Evolutionary conservation across 2,113 vertebrate species (phyloP).

Genomic region (Chaetodon auriga): DNA sequence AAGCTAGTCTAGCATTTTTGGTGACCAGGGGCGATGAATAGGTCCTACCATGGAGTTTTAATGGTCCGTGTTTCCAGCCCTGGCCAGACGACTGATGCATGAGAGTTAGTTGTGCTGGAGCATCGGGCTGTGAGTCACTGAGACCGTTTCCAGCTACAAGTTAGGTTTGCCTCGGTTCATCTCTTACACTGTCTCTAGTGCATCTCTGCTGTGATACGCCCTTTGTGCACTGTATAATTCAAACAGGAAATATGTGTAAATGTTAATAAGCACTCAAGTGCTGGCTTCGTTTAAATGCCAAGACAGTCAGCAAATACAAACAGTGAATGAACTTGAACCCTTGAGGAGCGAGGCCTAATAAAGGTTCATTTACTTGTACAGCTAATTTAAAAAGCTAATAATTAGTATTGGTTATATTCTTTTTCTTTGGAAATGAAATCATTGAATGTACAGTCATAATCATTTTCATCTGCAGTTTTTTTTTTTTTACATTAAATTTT

Average conservation of each 20-base stretch:
- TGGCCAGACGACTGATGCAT: constrained; percentile 50
- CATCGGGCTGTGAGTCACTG: constrained; percentile 32
- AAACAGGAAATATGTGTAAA: constrained; percentile 48
- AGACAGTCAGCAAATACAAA: neutral
- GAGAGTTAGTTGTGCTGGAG: constrained; percentile 41
- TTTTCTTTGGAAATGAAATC: neutral
- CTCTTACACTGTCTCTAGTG: constrained; percentile 45
- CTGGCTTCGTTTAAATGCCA: constrained; percentile 31
- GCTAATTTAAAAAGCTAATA: constrained; percentile 2
- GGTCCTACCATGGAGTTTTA: neutral
- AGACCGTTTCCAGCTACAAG: constrained; percentile 57
- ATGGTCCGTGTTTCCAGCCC: constrained; percentile 22
- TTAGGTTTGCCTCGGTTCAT: constrained; percentile 49
- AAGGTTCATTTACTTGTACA: constrained; percentile 21
- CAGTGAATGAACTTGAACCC: neutral
- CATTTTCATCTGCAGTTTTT: neutral
- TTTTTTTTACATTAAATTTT: neutral
- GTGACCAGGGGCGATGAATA: neutral
- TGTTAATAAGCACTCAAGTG: constrained; percentile 30
- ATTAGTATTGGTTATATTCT: neutral
- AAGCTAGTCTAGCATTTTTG: constrained; percentile 46
- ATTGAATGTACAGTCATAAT: neutral
- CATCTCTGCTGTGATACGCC: constrained; percentile 51
- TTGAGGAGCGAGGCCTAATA: constrained; percentile 7
- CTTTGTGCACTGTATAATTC: constrained; percentile 36